Base-by-base conservation (phyloP, 2,797 vertebrate species). In the Myotis pilosus region DNA sequence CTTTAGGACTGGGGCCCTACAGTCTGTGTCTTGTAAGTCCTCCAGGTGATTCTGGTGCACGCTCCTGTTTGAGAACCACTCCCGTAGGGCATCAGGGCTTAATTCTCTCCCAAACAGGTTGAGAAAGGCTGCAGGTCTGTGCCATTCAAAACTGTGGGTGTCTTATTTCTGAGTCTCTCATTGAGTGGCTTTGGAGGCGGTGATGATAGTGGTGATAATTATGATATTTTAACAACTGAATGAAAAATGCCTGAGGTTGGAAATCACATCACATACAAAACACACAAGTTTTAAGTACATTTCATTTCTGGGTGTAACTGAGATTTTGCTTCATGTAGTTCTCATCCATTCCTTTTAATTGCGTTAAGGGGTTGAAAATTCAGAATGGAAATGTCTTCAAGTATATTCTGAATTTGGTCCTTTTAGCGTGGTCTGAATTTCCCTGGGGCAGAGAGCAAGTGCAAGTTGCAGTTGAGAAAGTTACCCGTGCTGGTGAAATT, bases 111-210 rank as follows among this genome's bases (percentile, higher is more conserved):
- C 2, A 28, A 53, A 66, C 72, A 89, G 84, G 76, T 91, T 91
- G 91, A 96, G 93, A 95, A 92, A 93, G 83, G 74, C 91, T 81
- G 30, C 55, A 79, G 83, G 57, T 94, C 66, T 91, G 60, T 84
- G 93, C 53, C 87, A 82, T 75, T 89, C 49, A 75, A 20, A 69
- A 41, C 7, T 80, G 30, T 87, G 64, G 82, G n/a, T 89, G 41
- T 92, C 84, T 92, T 75, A 30, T 66, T 84, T 88, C 60, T 88
- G 36, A 87, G 78, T 85, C 33, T 96, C 25, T 87, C 23, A 44
- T 0, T 78, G 69, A 84, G 85, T 92, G 33, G 17, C 72, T 96
- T 95, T 87, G 93, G 84, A 95, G 80, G 57, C 8, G 30, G 75
- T 6, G 12, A 68, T 69, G n/a, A 68, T 82, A 62, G 4, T 76